These are phyloP conservation scores for Antechinus flavipes DNA, from an alignment of 2,113 vertebrate genomes.

Conservation along the genomic window DNA sequence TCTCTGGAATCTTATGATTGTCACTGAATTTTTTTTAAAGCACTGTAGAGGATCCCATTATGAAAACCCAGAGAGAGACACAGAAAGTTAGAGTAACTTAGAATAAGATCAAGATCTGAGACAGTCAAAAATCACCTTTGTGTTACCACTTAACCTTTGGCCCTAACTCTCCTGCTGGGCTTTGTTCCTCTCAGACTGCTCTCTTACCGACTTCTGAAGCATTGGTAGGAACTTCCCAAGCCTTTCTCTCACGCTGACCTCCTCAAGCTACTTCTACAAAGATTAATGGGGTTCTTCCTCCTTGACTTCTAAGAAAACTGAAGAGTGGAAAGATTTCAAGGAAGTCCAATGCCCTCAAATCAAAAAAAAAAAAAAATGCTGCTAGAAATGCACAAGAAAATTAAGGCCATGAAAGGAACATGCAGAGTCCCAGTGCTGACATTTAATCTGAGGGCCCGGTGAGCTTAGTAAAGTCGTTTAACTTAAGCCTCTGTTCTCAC, in stretches of 20 bases:
- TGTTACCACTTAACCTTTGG: constrained; percentile 41
- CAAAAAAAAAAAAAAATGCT: background rate
- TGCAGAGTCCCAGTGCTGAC: background rate
- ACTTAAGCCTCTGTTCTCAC: background rate
- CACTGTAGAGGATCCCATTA: constrained; percentile 11
- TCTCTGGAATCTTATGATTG: constrained; percentile 12
- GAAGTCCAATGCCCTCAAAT: background rate
- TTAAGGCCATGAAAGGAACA: background rate
- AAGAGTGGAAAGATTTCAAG: background rate
- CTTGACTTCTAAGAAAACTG: background rate
- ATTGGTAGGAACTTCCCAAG: background rate
- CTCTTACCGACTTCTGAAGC: background rate
- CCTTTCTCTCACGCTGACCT: background rate
- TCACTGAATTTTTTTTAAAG: constrained; percentile 29
- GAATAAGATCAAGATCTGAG: constrained; percentile 7
- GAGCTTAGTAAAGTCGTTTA: background rate
- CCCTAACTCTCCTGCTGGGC: background rate
- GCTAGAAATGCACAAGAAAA: background rate
- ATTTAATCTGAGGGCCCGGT: background rate
- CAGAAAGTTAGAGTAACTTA: constrained; percentile 43
- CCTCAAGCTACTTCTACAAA: background rate
- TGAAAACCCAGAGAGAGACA: background rate
- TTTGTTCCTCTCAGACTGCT: background rate
- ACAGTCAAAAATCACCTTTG: background rate
- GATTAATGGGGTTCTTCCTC: background rate